Base-by-base conservation (phyloP, 2,113 vertebrate genomes). In the Dipodomys ordii region DNA sequence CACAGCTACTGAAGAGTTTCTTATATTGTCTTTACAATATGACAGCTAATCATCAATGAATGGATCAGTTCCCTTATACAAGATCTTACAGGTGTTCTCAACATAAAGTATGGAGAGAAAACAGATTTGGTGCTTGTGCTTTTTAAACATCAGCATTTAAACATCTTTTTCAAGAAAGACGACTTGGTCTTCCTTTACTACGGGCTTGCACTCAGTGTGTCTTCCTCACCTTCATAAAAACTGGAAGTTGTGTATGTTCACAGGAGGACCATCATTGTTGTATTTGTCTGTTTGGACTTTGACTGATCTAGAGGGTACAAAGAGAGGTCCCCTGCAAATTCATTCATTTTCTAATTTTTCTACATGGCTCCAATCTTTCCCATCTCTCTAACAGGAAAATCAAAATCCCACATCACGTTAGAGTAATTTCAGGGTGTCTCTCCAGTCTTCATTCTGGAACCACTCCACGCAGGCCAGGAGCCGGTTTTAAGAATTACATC, bases 161-260 rank as follows among this genome's bases (percentile, higher is more conserved):
- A 39, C 28, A 25, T 0, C 28, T 10, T 46, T 10, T 57, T 18
- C 20, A 60, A 77, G 44, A 44, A 19, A 3, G 6, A 6, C 4
- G 53, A 16, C 16, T 4, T 16, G 4, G 68, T 20, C 23, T 72
- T 25, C 82, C 30, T 57, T 32, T 22, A 20, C 68, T 25, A 35
- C 27, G 0, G 12, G 12, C 6, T 2, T 7, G 0, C 8, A 15
- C 44, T 57, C 15, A 71, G 6, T 32, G 3, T 5, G 3, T 27
- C 49, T 25, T 2, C 39, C 23, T 49, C 16, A 28, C 3, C 46
- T 20, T 27, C 11, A 22, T 1, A 12, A 46, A 73, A 46, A 13
- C 8, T 25, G 3, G 62, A 30, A 27, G 18, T 2, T 39, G n/a
- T 20, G 7, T 3, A 2, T 39, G 1, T 6, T 23, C 27, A 62